Evolutionary conservation across 2,113 vertebrate species (phyloP).

Genomic region (Mesembrinibis cayennensis): DNA sequence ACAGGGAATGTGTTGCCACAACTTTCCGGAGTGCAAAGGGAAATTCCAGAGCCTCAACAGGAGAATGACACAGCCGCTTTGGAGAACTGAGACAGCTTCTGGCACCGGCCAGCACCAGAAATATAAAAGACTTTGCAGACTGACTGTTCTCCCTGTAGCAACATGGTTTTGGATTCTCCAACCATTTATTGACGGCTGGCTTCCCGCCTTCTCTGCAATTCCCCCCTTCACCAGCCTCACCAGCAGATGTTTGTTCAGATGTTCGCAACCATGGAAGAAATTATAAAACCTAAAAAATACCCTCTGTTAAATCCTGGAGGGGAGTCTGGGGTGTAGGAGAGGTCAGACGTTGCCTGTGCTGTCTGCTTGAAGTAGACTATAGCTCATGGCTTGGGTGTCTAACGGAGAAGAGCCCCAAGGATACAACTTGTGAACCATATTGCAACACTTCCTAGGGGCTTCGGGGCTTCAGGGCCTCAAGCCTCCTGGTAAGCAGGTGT

Average conservation of each 20-base stretch:
- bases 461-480: neutral
- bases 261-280: neutral
- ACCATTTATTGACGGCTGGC: neutral
- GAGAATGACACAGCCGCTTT: neutral
- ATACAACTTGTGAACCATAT: neutral
- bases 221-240: neutral
- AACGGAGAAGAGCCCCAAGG: neutral
- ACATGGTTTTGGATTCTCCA: neutral
- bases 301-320: neutral
- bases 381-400: neutral
- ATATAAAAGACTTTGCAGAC: constrained; percentile 10
- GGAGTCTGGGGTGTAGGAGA: neutral
- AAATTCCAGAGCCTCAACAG: neutral
- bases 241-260: constrained; percentile 36
- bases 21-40: neutral
- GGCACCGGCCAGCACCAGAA: neutral
- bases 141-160: neutral
- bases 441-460: neutral
- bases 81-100: neutral
- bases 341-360: neutral
- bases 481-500: neutral
- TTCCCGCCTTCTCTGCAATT: neutral
- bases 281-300: neutral
- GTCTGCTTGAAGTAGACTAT: neutral
- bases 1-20: neutral